Percentiles rank a stretch among this genome's conserved stretches.
Conservation (phyloP, 2,113 vertebrate species). For the Sula dactylatra region DNA sequence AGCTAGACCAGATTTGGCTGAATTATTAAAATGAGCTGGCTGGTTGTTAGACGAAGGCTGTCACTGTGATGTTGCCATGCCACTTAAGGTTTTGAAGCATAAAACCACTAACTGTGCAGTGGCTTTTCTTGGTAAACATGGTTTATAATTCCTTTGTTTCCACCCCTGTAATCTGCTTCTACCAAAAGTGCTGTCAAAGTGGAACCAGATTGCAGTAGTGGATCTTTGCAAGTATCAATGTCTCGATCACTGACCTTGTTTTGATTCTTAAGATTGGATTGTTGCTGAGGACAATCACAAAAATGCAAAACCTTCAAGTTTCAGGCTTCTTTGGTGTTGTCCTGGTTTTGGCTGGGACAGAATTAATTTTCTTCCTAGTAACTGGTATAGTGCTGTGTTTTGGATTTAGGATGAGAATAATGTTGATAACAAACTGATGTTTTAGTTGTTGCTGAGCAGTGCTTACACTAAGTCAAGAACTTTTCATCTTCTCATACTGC, state of each 20-base stretch:
- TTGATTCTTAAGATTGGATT: not conserved
- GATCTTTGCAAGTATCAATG: not conserved
- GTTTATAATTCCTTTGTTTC: not conserved
- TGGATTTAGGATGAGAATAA: too few species aligned
- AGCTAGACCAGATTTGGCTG: not conserved
- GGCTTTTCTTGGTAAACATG: not conserved
- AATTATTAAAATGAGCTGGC: not conserved
- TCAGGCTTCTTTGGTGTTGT: not conserved
- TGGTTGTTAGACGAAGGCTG: not conserved
- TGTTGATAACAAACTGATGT: too few species aligned
- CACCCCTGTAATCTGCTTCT: not conserved
- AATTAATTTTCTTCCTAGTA: too few species aligned
- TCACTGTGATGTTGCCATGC: not conserved
- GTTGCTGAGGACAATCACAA: not conserved
- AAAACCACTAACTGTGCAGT: not conserved
- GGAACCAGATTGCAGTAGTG: not conserved
- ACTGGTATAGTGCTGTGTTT: too few species aligned
- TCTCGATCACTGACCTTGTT: not conserved
- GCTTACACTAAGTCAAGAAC: too few species aligned
- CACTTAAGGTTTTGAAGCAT: not conserved
- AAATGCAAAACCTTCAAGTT: not conserved
- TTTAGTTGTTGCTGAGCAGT: too few species aligned
- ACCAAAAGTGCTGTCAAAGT: not conserved
- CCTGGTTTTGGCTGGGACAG: too few species aligned
- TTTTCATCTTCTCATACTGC: too few species aligned